Conservation (phyloP, 1,140 invertebrate genomes). For the Aricia agestis region DNA sequence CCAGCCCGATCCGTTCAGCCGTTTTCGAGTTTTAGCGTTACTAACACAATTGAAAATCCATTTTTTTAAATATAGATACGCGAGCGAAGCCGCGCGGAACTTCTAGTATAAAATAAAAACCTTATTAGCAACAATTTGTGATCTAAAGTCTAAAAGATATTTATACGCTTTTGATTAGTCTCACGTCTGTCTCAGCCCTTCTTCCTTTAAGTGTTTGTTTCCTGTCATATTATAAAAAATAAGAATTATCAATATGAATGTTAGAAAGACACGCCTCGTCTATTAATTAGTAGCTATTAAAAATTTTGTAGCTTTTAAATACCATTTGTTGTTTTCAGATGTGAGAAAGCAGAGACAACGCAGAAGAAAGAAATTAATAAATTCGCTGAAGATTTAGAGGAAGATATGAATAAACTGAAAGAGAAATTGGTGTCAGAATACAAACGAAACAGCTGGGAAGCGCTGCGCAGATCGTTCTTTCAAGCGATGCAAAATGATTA, state of each 20-base stretch:
- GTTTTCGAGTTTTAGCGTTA: too few relatives aligned
- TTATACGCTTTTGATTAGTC: too few relatives aligned
- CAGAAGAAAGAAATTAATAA: constrained; percentile 47
- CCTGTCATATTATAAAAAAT: too few relatives aligned
- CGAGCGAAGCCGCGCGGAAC: too few relatives aligned
- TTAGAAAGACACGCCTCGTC: background rate
- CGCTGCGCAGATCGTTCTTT: background rate
- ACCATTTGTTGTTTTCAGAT: constrained; percentile 32
- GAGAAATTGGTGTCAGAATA: constrained; percentile 55
- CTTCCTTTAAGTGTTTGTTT: too few relatives aligned
- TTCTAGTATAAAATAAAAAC: too few relatives aligned
- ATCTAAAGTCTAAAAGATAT: too few relatives aligned
- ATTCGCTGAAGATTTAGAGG: constrained; percentile 47
- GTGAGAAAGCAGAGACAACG: constrained; percentile 43
- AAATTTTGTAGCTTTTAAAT: background rate
- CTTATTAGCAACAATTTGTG: too few relatives aligned
- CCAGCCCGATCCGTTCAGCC: too few relatives aligned
- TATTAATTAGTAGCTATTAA: background rate
- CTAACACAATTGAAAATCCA: too few relatives aligned
- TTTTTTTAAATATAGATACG: too few relatives aligned
- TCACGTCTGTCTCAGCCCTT: too few relatives aligned
- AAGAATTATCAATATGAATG: background rate
- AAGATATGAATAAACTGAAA: constrained; percentile 51
- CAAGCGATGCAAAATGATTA: background rate
- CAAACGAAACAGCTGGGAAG: constrained; percentile 48